A percentile compares a stretch with the other conserved stretches of the same genome.
These are phyloP conservation scores for Panurus biarmicus DNA, from an alignment of 2,113 vertebrate genomes.

Conservation along the genomic window DNA sequence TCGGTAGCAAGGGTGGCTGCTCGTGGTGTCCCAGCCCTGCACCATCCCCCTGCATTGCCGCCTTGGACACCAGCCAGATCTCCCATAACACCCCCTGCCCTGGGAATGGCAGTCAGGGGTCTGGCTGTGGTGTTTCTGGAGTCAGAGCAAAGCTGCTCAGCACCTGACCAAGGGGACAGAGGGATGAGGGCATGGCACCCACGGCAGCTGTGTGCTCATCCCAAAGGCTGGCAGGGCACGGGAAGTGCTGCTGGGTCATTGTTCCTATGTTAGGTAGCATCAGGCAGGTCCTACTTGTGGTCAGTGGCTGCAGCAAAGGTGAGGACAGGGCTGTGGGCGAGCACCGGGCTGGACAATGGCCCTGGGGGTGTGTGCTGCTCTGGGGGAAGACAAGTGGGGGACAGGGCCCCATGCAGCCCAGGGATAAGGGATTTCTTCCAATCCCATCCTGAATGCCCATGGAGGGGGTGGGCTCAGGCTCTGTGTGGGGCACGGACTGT, in stretches of 20 bases:
- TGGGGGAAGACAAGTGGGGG: accelerated
- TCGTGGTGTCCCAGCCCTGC: background rate
- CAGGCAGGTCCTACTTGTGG: background rate
- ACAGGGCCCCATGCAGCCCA: background rate
- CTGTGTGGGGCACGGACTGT: background rate
- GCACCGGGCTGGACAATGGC: background rate
- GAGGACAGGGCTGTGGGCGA: accelerated
- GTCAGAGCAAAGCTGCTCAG: background rate
- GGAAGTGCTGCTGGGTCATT: background rate
- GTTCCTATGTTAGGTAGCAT: background rate
- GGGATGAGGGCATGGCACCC: background rate
- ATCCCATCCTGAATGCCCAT: background rate
- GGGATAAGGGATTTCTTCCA: background rate
- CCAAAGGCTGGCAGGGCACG: accelerated
- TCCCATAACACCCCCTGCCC: background rate
- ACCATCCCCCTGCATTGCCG: background rate
- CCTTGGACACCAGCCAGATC: background rate
- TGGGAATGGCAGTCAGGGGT: accelerated
- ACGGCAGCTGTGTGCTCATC: background rate
- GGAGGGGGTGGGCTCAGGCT: background rate
- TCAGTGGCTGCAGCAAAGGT: background rate
- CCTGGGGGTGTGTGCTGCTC: background rate
- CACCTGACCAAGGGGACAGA: background rate
- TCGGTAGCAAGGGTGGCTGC: background rate
- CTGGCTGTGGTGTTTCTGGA: background rate